Evolutionary conservation across 2,888 invertebrate species (phyloP).

Genomic region (Listrodromus nycthemerus): DNA sequence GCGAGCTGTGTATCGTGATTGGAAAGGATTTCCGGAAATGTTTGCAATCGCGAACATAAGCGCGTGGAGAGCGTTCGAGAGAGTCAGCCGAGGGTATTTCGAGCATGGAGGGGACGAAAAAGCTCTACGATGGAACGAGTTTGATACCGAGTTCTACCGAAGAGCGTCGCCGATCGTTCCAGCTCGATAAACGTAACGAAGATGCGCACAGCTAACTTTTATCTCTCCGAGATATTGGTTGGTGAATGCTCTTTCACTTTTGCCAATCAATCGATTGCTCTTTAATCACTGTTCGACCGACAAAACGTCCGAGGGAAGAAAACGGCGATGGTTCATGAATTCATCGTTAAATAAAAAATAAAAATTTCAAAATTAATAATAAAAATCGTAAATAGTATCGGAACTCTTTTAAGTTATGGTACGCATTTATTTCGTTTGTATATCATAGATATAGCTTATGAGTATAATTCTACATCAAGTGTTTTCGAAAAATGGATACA

Average conservation of each 20-base stretch:
- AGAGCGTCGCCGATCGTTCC: conserved; percentile 44
- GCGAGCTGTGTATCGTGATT: conserved; percentile 64
- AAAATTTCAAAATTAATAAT: background rate
- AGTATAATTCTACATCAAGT: conserved; percentile 85
- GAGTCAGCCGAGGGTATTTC: conserved; percentile 29
- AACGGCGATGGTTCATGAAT: background rate
- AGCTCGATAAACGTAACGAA: conserved; percentile 53
- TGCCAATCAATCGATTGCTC: conserved; percentile 62
- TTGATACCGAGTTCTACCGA: conserved; percentile 21
- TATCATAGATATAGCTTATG: conserved; percentile 85
- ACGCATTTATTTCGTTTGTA: conserved; percentile 84
- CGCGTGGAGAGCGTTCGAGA: conserved; percentile 38
- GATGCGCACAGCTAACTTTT: conserved; percentile 38
- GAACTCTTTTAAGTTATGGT: conserved; percentile 78
- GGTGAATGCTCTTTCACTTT: conserved; percentile 12
- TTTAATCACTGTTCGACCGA: conserved; percentile 22
- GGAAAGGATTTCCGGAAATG: conserved; percentile 69
- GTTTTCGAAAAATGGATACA: conserved; percentile 84
- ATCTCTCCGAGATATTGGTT: conserved; percentile 6
- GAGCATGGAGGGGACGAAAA: conserved; percentile 33
- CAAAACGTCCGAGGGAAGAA: conserved; percentile 16
- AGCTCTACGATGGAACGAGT: conserved; percentile 32
- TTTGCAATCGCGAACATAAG: conserved; percentile 60
- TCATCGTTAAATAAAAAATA: conserved; percentile 40
- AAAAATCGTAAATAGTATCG: conserved; percentile 48